Percentiles rank a stretch among this genome's conserved stretches.
Evolutionary conservation across 1,140 invertebrate species (phyloP).

Genomic region (Achatina immaculata): DNA sequence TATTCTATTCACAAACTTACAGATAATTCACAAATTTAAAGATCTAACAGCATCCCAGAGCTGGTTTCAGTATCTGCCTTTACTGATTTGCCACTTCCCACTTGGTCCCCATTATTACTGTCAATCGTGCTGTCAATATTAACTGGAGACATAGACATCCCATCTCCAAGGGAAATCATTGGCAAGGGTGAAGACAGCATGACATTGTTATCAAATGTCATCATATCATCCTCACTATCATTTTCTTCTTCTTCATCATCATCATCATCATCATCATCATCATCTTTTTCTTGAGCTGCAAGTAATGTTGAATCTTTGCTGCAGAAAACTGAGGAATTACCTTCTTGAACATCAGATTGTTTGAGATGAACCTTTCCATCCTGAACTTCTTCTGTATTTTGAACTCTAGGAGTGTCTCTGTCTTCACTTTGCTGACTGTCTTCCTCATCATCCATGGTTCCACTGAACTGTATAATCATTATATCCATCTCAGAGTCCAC

Average conservation of each 20-base stretch:
- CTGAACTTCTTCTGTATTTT: not conserved
- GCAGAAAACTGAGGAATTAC: not conserved
- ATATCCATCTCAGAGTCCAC: slow-evolving; percentile 2
- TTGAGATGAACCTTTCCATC: not conserved
- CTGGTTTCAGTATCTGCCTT: not conserved
- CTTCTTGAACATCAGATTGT: not conserved
- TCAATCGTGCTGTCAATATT: slow-evolving; percentile 14
- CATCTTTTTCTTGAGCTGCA: slow-evolving; percentile 13
- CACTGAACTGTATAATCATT: slow-evolving; percentile 38
- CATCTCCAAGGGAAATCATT: slow-evolving; percentile 38
- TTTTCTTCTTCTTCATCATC: slow-evolving; percentile 30
- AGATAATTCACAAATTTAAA: too few relatives aligned
- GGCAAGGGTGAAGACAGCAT: slow-evolving; percentile 42
- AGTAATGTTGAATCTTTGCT: slow-evolving; percentile 24
- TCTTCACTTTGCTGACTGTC: not conserved
- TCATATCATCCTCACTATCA: slow-evolving; percentile 31
- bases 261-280: slow-evolving; percentile 34
- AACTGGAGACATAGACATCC: slow-evolving; percentile 37
- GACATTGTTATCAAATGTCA: slow-evolving; percentile 13
- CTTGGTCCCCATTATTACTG: not conserved
- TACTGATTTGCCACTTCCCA: not conserved
- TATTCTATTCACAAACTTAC: too few relatives aligned
- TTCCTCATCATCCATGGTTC: not conserved
- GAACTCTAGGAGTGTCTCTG: not conserved
- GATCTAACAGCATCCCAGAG: not conserved